Percentiles rank a stretch among this genome's conserved stretches.
Conservation (phyloP, 2,113 vertebrate species). For the Sporophila hypoxantha region DNA sequence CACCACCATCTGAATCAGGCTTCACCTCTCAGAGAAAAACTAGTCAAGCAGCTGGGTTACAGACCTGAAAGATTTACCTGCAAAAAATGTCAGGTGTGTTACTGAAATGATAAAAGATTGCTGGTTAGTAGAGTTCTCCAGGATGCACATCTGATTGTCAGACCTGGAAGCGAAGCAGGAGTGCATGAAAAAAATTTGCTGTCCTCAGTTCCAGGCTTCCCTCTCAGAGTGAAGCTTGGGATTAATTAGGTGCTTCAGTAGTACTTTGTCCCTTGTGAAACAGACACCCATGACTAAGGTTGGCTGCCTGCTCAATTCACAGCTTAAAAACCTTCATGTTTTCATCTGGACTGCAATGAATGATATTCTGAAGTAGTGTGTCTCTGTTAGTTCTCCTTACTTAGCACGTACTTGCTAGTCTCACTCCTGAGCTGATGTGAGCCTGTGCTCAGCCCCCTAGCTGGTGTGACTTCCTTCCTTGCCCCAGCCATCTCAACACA, state of each 20-base stretch:
- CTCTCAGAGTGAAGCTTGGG: not conserved
- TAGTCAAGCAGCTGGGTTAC: not conserved
- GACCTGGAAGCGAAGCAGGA: not conserved
- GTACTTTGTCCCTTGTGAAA: not conserved
- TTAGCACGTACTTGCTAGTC: not conserved
- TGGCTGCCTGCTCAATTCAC: not conserved
- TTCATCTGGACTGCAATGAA: not conserved
- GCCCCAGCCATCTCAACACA: not conserved
- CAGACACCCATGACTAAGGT: not conserved
- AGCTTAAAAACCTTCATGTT: not conserved
- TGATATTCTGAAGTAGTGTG: not conserved
- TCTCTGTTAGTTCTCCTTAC: not conserved
- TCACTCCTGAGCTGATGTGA: not conserved
- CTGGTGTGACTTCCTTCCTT: not conserved
- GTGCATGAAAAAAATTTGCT: fast-evolving
- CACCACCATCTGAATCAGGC: not conserved
- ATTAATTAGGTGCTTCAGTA: not conserved
- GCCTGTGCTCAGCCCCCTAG: not conserved
- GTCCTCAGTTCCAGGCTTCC: not conserved
- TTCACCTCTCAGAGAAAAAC: not conserved
- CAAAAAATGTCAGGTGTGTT: not conserved
- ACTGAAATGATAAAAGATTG: not conserved
- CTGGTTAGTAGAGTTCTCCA: not conserved
- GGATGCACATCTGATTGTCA: not conserved
- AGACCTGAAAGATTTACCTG: not conserved